Evolutionary conservation across 1,140 invertebrate genomes (phyloP).

Genomic region (Laodelphax striatellus): DNA sequence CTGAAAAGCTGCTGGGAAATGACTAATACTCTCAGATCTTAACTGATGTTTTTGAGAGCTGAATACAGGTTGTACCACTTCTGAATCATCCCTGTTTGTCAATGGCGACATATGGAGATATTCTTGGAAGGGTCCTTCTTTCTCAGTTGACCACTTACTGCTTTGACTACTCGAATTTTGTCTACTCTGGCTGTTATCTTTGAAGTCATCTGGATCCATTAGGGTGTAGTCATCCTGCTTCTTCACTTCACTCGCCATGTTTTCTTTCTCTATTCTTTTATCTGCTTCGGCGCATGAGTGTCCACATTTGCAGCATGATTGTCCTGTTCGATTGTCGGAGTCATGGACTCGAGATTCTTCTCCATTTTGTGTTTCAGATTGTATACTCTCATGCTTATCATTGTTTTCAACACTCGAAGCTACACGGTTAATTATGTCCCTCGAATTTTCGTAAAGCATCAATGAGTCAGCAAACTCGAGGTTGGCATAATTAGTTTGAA

Average conservation of each 20-base stretch:
- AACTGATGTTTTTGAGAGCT: too few relatives aligned
- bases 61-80: too few relatives aligned
- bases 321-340: too few relatives aligned
- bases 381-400: too few relatives aligned
- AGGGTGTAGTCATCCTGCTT: background rate
- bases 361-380: too few relatives aligned
- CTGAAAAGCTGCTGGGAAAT: slow-evolving; percentile 17
- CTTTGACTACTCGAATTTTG: background rate
- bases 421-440: slow-evolving; percentile 41
- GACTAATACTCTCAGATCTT: background rate
- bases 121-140: background rate
- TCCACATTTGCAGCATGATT: background rate
- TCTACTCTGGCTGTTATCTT: background rate
- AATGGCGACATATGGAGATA: background rate
- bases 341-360: too few relatives aligned
- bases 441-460: slow-evolving; percentile 65
- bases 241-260: background rate
- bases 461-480: slow-evolving; percentile 64
- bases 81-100: background rate
- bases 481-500: slow-evolving; percentile 46
- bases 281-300: background rate
- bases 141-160: background rate
- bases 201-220: background rate
- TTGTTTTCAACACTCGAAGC: too few relatives aligned
- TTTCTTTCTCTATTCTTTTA: background rate